These are phyloP conservation scores for Gastracanthus pulcherrimus DNA, from an alignment of 2,888 invertebrate genomes.

Conservation along the genomic window DNA sequence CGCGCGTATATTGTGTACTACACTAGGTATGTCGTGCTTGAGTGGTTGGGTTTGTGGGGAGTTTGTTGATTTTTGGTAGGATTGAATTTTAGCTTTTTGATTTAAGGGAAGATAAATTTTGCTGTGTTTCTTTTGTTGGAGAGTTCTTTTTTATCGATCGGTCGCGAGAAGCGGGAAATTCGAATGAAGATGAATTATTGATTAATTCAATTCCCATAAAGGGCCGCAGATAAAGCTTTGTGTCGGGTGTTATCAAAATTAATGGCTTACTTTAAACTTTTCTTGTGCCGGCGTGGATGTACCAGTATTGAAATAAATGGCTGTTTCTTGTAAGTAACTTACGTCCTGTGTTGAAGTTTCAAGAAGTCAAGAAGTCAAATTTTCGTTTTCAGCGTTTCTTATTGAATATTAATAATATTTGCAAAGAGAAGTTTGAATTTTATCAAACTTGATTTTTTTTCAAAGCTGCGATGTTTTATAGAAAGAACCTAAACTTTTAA, in stretches of 20 bases:
- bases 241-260: not conserved
- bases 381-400: not conserved
- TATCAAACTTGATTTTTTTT: too few species aligned
- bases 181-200: conserved; percentile 18
- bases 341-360: not conserved
- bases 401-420: too few species aligned
- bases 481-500: too few species aligned
- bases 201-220: conserved; percentile 5
- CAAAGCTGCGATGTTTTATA: too few species aligned
- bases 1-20: not conserved
- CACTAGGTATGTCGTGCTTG: too few species aligned
- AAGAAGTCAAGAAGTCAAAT: not conserved
- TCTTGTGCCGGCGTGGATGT: not conserved
- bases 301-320: not conserved
- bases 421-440: too few species aligned
- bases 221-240: not conserved
- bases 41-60: not conserved
- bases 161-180: conserved; percentile 4
- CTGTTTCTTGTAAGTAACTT: not conserved
- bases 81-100: not conserved
- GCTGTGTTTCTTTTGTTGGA: not conserved
- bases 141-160: conserved; percentile 14
- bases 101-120: too few species aligned
- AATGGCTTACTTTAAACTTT: not conserved
- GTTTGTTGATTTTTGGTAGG: not conserved